Percentiles rank a stretch among this genome's conserved stretches.
Conservation (phyloP, 2,113 vertebrate genomes). For the Collichthys lucidus region DNA sequence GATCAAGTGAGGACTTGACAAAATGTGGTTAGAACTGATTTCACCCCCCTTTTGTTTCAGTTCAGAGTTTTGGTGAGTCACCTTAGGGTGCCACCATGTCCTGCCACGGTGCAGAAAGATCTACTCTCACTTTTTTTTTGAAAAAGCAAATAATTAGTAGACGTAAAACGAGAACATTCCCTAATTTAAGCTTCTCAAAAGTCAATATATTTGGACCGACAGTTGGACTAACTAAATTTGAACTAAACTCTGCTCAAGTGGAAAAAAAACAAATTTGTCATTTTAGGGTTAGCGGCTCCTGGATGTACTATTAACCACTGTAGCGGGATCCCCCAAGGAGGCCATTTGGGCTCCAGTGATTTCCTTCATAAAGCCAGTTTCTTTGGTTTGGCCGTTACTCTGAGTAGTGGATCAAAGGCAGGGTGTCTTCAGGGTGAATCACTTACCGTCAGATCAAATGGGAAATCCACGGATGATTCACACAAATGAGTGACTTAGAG, state of each 20-base stretch:
- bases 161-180: neutral
- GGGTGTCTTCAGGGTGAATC: slow-evolving; percentile 65
- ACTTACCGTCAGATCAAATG: slow-evolving; percentile 66
- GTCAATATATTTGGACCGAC: neutral
- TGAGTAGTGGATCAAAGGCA: slow-evolving; percentile 21
- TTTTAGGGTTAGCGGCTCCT: neutral
- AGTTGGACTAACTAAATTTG: neutral
- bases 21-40: slow-evolving; percentile 10
- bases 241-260: neutral
- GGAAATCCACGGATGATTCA: slow-evolving; percentile 78
- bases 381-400: slow-evolving; percentile 13
- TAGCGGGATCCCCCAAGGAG: neutral
- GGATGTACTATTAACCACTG: neutral
- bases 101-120: neutral
- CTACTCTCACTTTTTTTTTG: neutral
- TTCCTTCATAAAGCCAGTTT: slow-evolving; percentile 10
- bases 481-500: slow-evolving; percentile 62
- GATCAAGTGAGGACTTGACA: slow-evolving; percentile 38
- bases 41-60: neutral
- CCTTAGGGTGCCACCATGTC: neutral
- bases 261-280: neutral
- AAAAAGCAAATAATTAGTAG: neutral
- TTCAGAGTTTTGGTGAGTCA: slow-evolving; percentile 27
- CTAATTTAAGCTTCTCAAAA: neutral
- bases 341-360: slow-evolving; percentile 18